phyloP scores from a whole-genome alignment of 2,113 vertebrate species.

The Phrynosoma platyrhinos region DNA sequence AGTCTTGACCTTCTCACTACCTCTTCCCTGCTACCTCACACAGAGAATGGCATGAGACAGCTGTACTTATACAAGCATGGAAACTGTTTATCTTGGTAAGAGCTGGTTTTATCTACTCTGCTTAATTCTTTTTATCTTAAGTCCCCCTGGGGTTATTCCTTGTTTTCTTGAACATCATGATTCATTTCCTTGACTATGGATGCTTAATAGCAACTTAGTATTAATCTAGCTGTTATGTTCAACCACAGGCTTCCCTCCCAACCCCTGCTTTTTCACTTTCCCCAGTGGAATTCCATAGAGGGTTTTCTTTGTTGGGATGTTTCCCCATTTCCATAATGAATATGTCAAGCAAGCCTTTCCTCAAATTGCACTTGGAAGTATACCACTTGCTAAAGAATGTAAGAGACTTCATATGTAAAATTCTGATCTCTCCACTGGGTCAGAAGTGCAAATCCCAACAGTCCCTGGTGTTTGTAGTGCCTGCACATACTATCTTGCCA shows the following conservation, averaged over 20 bases:
- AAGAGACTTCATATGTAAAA: background rate
- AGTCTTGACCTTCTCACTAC: constrained; percentile 24
- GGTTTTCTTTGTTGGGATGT: background rate
- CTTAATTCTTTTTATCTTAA: constrained; percentile 10
- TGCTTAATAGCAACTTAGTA: constrained; percentile 7
- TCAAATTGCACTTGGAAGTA: background rate
- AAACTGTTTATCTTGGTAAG: constrained; percentile 28
- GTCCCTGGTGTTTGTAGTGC: background rate
- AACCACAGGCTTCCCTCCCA: background rate
- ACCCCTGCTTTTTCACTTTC: background rate
- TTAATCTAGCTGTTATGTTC: constrained; percentile 25
- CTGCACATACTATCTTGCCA: background rate
- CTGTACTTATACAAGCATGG: constrained; percentile 15
- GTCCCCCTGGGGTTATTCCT: background rate
- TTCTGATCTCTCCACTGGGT: background rate
- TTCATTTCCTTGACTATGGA: constrained; percentile 18
- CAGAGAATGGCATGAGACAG: constrained; percentile 17
- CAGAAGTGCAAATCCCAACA: background rate
- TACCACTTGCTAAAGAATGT: background rate
- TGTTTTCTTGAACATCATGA: constrained; percentile 3
- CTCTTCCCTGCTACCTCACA: constrained; percentile 7
- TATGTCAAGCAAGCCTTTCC: background rate
- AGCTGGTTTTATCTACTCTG: constrained; percentile 23
- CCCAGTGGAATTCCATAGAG: background rate
- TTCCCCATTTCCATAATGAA: background rate